Evolutionary conservation across 23 tunicate species (phyloP).

Genomic region (Ciona savignyi): DNA sequence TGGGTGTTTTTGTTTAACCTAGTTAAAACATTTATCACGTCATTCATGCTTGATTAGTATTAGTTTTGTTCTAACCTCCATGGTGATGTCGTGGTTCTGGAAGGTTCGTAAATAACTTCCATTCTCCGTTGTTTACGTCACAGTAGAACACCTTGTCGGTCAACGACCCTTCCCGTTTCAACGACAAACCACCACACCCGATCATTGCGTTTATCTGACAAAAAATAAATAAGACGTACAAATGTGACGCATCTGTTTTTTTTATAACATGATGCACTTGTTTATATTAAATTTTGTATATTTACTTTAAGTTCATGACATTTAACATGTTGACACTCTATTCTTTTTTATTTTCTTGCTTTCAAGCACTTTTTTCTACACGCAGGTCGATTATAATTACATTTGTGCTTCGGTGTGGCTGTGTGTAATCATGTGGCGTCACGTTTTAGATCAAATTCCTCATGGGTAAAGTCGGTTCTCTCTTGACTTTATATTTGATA

Average conservation of each 20-base stretch:
- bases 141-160: constrained; percentile 30
- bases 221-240: not conserved
- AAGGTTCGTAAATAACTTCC: constrained; percentile 45
- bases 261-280: not conserved
- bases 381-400: too few species aligned
- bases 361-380: too few species aligned
- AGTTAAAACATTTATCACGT: not conserved
- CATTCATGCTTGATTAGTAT: too few species aligned
- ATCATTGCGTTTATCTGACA: constrained; percentile 35
- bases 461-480: too few species aligned
- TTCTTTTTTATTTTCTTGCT: too few species aligned
- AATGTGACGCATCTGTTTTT: not conserved
- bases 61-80: constrained; percentile 48
- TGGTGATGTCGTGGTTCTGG: constrained; percentile 81
- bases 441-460: too few species aligned
- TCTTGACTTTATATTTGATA: too few species aligned
- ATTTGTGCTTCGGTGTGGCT: too few species aligned
- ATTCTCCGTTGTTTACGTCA: constrained; percentile 20
- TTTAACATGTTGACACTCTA: too few species aligned
- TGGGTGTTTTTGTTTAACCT: not conserved
- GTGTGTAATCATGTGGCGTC: too few species aligned
- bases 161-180: constrained; percentile 33
- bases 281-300: not conserved
- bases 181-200: constrained; percentile 63
- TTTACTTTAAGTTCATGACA: too few species aligned